Evolutionary conservation across 2,888 invertebrate genomes (phyloP).

Genomic region (Chouioia cunea): DNA sequence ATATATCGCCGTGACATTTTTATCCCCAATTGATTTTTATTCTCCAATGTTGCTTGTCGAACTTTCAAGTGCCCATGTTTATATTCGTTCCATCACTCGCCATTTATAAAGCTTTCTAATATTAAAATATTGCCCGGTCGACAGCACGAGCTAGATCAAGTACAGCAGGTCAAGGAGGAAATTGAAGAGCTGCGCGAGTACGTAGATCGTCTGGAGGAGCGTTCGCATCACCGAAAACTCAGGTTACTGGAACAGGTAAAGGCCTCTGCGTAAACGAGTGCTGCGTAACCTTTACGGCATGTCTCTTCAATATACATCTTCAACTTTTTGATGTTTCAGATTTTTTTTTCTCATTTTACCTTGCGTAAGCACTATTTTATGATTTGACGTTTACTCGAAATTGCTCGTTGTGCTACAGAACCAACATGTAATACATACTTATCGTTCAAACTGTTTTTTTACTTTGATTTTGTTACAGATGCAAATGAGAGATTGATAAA

Average conservation of each 20-base stretch:
- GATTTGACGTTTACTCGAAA: conserved; percentile 13
- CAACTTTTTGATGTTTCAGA: conserved; percentile 42
- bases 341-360: conserved; percentile 35
- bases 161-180: conserved; percentile 95
- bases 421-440: background rate
- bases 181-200: conserved; percentile 93
- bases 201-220: conserved; percentile 92
- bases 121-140: conserved; percentile 4
- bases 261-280: conserved; percentile 23
- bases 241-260: conserved; percentile 91
- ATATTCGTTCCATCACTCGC: too few relatives aligned
- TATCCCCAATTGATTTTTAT: conserved; percentile 27
- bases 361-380: conserved; percentile 48
- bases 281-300: background rate
- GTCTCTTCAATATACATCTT: conserved; percentile 27
- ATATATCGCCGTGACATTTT: conserved; percentile 15
- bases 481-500: too few relatives aligned
- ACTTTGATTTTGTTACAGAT: too few relatives aligned
- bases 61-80: background rate
- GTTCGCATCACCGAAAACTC: conserved; percentile 90
- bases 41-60: background rate
- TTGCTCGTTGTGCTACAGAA: background rate
- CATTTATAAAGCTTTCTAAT: background rate
- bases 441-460: too few relatives aligned
- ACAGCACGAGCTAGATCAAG: conserved; percentile 88